These are phyloP conservation scores for Chelidonichthys spinosus DNA, from an alignment of 2,797 vertebrate species.

Conservation along the genomic window DNA sequence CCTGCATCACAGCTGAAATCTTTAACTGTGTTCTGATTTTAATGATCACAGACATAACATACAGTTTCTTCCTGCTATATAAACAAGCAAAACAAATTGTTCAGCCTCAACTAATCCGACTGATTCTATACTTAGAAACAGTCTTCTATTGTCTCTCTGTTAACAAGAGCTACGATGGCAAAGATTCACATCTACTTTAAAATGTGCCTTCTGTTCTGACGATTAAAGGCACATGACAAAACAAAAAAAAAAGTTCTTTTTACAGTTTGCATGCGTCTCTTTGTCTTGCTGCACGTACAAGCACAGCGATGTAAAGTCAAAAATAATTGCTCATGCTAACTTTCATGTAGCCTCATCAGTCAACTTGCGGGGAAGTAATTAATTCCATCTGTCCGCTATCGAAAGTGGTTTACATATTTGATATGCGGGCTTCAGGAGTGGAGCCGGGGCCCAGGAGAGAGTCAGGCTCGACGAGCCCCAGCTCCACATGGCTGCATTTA, in stretches of 20 bases:
- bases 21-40: constrained; percentile 1
- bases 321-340: constrained; percentile 74
- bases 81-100: background rate
- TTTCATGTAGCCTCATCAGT: constrained; percentile 78
- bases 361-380: constrained; percentile 75
- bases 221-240: constrained; percentile 38
- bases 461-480: constrained; percentile 83
- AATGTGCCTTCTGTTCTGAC: background rate
- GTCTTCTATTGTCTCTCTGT: background rate
- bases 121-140: background rate
- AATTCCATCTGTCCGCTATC: constrained; percentile 81
- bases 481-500: constrained; percentile 97
- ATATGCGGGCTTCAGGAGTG: constrained; percentile 72
- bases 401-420: constrained; percentile 80
- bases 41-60: background rate
- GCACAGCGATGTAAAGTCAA: constrained; percentile 56
- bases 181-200: constrained; percentile 17
- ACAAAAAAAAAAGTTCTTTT: background rate
- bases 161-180: background rate
- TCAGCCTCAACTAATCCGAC: background rate
- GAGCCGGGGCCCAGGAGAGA: constrained; percentile 76
- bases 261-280: constrained; percentile 11
- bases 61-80: background rate
- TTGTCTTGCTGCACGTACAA: constrained; percentile 28
- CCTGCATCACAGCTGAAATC: background rate